These are phyloP conservation scores for Ceratoteleas bidentatus DNA, from an alignment of 1,140 invertebrate genomes.

Conservation along the genomic window DNA sequence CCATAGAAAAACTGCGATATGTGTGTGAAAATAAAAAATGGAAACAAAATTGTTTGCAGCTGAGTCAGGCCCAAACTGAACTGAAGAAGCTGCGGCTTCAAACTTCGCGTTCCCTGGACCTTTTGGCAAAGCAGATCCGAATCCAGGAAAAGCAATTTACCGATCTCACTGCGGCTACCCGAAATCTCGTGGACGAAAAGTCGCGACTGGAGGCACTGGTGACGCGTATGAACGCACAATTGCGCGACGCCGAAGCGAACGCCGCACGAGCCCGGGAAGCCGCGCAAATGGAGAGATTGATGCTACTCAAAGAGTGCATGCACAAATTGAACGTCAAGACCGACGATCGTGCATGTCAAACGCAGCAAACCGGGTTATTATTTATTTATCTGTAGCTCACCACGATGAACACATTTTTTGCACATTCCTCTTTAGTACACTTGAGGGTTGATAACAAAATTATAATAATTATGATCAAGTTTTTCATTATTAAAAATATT, in stretches of 20 bases:
- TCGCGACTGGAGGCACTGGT: constrained; percentile 66
- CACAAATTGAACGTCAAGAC: constrained; percentile 54
- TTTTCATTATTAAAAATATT: too few species aligned
- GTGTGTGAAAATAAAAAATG: too few species aligned
- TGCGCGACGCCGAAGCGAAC: constrained; percentile 40
- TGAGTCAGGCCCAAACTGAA: constrained; percentile 47
- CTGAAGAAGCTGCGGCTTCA: constrained; percentile 62
- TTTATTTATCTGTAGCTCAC: too few species aligned
- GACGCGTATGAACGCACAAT: constrained; percentile 51
- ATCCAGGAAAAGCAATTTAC: constrained; percentile 69
- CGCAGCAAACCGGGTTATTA: constrained; percentile 32
- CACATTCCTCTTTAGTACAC: too few species aligned
- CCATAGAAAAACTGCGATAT: too few species aligned
- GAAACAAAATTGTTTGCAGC: constrained; percentile 54
- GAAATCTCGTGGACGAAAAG: constrained; percentile 69
- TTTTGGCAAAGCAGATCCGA: constrained; percentile 66
- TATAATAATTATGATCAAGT: too few species aligned
- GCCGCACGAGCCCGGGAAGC: constrained; percentile 58
- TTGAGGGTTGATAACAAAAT: too few species aligned
- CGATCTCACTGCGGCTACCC: constrained; percentile 67
- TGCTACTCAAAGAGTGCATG: constrained; percentile 60
- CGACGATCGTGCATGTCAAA: constrained; percentile 66
- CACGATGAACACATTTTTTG: too few species aligned
- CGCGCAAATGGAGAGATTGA: constrained; percentile 64
- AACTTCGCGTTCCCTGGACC: constrained; percentile 65